Percentiles rank a stretch among this genome's conserved stretches.
Evolutionary conservation across 1,140 invertebrate species (phyloP).

Genomic region (Euborellia annulipes): DNA sequence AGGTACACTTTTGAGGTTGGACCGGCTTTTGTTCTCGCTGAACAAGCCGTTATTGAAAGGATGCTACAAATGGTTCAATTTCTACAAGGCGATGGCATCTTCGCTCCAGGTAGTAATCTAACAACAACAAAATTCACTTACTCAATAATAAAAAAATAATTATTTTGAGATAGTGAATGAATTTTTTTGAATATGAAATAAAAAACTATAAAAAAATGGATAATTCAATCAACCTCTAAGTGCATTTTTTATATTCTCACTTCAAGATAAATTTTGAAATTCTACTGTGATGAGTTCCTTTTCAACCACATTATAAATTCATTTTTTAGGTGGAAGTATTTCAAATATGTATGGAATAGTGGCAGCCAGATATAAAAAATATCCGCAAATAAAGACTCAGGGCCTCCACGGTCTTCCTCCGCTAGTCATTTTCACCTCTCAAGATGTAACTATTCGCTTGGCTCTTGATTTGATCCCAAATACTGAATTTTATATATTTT

Average conservation of each 20-base stretch:
- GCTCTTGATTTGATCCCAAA: too few relatives aligned
- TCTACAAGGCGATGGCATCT: slow-evolving; percentile 50
- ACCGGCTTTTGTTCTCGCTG: slow-evolving; percentile 55
- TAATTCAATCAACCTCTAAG: too few relatives aligned
- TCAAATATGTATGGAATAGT: slow-evolving; percentile 76
- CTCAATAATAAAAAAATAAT: too few relatives aligned
- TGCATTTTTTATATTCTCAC: too few relatives aligned
- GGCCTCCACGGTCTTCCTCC: slow-evolving; percentile 41
- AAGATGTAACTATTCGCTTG: slow-evolving; percentile 45
- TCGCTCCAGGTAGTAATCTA: slow-evolving; percentile 40
- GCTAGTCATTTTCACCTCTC: slow-evolving; percentile 53
- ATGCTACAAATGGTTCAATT: slow-evolving; percentile 52
- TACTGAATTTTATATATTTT: too few relatives aligned
- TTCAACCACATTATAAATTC: too few relatives aligned
- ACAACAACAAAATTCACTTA: too few relatives aligned
- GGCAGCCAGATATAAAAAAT: slow-evolving; percentile 52
- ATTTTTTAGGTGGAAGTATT: slow-evolving; percentile 55
- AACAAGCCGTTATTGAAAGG: slow-evolving; percentile 41
- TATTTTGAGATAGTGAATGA: too few relatives aligned
- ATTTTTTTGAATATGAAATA: too few relatives aligned
- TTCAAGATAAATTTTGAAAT: too few relatives aligned
- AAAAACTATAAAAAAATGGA: too few relatives aligned
- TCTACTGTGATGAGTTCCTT: too few relatives aligned
- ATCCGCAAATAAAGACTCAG: slow-evolving; percentile 56
- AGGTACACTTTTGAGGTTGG: slow-evolving; percentile 67